Base-by-base conservation (phyloP, 2,113 vertebrate species). In the Trichechus manatus region DNA sequence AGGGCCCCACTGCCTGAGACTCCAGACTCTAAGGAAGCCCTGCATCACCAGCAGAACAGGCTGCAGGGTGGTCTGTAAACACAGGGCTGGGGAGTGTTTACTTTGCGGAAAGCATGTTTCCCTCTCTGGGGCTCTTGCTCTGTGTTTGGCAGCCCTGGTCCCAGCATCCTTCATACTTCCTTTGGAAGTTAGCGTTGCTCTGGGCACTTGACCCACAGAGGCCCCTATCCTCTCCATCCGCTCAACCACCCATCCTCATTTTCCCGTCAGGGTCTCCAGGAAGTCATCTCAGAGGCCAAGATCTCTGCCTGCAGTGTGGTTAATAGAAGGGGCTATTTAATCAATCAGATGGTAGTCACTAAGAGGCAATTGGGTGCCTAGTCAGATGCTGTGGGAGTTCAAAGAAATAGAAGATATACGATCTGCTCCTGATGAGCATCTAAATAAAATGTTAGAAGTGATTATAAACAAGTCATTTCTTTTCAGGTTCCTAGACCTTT, bases 51-150 rank as follows among this genome's bases (percentile, higher is more conserved):
- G 42, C 25, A 39, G 53, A 47, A 63, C 3, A 10, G 79, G 29
- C 50, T n/a, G 9, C n/a, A 2, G 78, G 47, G n/a, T 42, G 66
- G 47, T 79, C 82, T 89, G 47, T 53, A 91, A 96, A 96, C 91
- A 94, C 63, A 74, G 31, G 53, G 31, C 66, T 44, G 9, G 3
- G 6, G 13, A 86, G 36, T 64, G 91, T 91, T 96, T 90, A 95
- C 63, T 83, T 88, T 91, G 89, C 81, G 39, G 17, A 61, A 92
- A 94, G 27, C 13, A 1, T 27, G 39, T 90, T 86, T 96, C 20
- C 27, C 50, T 89, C 68, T 95, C 29, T 9, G 3, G 25, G 29
- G 29, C 33, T 77, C 86, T 79, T 59, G 23, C 25, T 79, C 87
- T 88, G 20, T 68, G 7, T 72, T 89, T 78, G 94, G 29, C 59